phyloP scores from a whole-genome alignment of 2,888 invertebrate genomes.

The Digitonthophagus gazella region DNA sequence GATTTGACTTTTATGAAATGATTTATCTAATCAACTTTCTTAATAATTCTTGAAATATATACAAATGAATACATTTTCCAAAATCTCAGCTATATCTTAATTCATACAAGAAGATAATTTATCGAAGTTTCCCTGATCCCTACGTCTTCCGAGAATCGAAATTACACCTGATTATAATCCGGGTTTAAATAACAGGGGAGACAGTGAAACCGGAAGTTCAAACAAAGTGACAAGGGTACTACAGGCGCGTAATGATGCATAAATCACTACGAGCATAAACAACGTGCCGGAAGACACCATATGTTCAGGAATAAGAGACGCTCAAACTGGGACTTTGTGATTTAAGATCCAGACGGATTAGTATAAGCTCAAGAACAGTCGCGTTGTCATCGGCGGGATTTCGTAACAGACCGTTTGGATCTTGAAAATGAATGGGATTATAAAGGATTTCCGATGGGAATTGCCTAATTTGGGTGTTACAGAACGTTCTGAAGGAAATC shows the following conservation, averaged over 20 bases:
- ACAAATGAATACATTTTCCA: background rate
- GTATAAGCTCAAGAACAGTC: background rate
- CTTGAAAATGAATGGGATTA: background rate
- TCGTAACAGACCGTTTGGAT: too few species aligned
- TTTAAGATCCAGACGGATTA: background rate
- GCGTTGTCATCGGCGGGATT: background rate
- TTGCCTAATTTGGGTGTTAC: too few species aligned
- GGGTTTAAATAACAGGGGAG: conserved; percentile 5
- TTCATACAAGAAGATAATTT: conserved; percentile 9
- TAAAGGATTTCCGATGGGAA: background rate
- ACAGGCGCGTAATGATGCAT: background rate
- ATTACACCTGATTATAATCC: conserved; percentile 15
- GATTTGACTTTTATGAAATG: background rate
- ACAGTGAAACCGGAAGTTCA: conserved; percentile 1
- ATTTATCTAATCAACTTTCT: background rate
- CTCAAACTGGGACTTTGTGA: background rate
- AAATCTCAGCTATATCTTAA: background rate
- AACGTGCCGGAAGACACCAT: background rate
- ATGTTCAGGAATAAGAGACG: background rate
- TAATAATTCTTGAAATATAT: background rate
- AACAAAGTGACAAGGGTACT: background rate
- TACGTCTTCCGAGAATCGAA: conserved; percentile 6
- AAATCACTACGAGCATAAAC: conserved; percentile 1
- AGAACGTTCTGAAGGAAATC: too few species aligned
- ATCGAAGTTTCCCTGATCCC: conserved; percentile 10